phyloP scores from a whole-genome alignment of 2,888 invertebrate species.

The Phania funesta region DNA sequence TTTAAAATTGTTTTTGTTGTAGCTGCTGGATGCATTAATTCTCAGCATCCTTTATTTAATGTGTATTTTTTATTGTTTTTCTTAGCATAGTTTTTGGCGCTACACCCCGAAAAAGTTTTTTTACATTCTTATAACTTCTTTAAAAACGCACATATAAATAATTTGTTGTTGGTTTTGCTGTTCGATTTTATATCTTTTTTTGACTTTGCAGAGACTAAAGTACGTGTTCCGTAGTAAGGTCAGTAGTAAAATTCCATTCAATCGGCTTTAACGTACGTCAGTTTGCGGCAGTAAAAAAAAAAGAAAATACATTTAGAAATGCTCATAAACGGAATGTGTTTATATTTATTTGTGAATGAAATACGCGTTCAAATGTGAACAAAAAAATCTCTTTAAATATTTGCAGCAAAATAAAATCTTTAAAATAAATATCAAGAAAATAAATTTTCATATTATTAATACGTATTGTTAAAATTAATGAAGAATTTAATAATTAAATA shows the following conservation, averaged over 20 bases:
- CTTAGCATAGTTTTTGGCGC: constrained; percentile 53
- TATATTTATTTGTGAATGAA: background rate
- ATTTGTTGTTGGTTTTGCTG: background rate
- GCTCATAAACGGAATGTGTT: background rate
- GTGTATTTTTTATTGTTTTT: background rate
- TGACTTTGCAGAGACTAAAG: background rate
- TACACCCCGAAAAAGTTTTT: constrained; percentile 43
- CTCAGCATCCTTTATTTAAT: constrained; percentile 29
- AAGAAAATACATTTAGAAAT: background rate
- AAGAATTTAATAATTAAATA: too few species aligned
- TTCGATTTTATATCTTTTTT: background rate
- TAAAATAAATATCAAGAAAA: background rate
- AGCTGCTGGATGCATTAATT: background rate
- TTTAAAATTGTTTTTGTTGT: background rate
- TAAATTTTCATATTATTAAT: too few species aligned
- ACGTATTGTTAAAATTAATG: too few species aligned
- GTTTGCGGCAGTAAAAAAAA: constrained; percentile 33
- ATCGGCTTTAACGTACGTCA: constrained; percentile 33
- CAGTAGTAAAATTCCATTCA: constrained; percentile 59
- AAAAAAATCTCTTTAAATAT: background rate
- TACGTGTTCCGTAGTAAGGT: constrained; percentile 50
- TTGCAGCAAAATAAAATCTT: background rate
- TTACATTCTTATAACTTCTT: constrained; percentile 21
- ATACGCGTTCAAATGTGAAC: background rate
- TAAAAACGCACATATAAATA: background rate